Conservation (phyloP, 1,140 invertebrate genomes). For the Calephelis nemesis region DNA sequence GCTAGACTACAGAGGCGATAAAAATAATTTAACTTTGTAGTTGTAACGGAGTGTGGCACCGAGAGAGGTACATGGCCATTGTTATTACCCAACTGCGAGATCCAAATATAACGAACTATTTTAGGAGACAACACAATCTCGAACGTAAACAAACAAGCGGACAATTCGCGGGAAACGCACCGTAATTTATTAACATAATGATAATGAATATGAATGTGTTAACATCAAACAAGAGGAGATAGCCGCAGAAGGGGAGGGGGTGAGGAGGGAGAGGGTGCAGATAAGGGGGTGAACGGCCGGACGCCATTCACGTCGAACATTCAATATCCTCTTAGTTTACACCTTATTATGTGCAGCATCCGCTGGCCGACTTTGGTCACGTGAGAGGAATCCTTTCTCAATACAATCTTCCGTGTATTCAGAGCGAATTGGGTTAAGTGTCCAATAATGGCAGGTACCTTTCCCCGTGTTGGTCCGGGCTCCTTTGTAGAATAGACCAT, state of each 20-base stretch:
- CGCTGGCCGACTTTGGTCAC: background rate
- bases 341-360: conserved; percentile 13
- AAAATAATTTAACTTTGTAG: too few species aligned
- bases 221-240: conserved; percentile 7
- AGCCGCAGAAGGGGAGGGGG: background rate
- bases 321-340: conserved; percentile 15
- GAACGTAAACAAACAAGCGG: background rate
- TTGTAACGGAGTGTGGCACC: too few species aligned
- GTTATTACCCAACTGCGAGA: too few species aligned
- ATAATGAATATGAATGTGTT: conserved; percentile 5
- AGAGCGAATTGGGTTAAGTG: too few species aligned
- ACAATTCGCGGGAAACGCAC: conserved; percentile 1
- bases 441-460: too few species aligned
- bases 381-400: conserved; percentile 3
- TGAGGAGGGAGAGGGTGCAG: background rate
- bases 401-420: too few species aligned
- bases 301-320: background rate
- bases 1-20: too few species aligned
- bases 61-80: too few species aligned
- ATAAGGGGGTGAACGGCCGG: background rate
- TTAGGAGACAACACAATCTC: background rate
- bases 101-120: too few species aligned
- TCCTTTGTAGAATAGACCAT: too few species aligned
- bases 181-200: background rate
- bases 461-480: too few species aligned